Evolutionary conservation across 2,797 vertebrate genomes (phyloP).

Genomic region (Chaetophractus vellerosus): DNA sequence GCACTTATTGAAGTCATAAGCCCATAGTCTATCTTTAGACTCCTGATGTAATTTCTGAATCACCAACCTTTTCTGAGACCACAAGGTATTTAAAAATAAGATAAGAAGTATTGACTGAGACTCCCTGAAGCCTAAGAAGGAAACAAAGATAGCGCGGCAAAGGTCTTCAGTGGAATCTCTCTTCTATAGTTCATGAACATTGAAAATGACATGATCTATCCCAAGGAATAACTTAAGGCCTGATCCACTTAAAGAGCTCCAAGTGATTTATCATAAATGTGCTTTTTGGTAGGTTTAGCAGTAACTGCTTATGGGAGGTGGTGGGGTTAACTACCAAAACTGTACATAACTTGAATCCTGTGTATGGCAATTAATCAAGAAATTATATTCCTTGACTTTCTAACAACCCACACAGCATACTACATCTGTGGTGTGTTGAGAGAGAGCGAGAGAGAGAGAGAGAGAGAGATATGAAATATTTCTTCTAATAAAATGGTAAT

Average conservation of each 20-base stretch:
- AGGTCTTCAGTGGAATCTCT: constrained; percentile 76
- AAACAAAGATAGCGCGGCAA: constrained; percentile 41
- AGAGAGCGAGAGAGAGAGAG: constrained; percentile 1
- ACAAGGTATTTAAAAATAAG: constrained; percentile 71
- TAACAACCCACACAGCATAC: constrained; percentile 90
- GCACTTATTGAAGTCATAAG: constrained; percentile 76
- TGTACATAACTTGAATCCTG: constrained; percentile 95
- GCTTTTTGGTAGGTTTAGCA: constrained; percentile 94
- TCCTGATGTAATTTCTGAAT: constrained; percentile 83
- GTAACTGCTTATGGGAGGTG: constrained; percentile 93
- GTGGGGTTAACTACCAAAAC: constrained; percentile 97
- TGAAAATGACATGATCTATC: constrained; percentile 80
- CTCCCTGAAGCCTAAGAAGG: constrained; percentile 69
- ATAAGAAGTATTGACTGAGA: constrained; percentile 79
- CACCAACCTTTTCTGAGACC: constrained; percentile 74
- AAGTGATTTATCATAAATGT: constrained; percentile 94
- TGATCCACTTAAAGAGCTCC: constrained; percentile 79
- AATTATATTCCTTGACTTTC: constrained; percentile 91
- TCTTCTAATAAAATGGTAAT: constrained; percentile 82
- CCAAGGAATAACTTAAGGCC: constrained; percentile 80
- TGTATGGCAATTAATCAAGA: constrained; percentile 96
- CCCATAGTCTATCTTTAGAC: constrained; percentile 76
- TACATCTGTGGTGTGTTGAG: constrained; percentile 91
- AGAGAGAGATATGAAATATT: constrained; percentile 73
- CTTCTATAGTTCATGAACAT: constrained; percentile 7